phyloP scores from a whole-genome alignment of 2,888 invertebrate genomes.

The Clistopyga incitator region DNA sequence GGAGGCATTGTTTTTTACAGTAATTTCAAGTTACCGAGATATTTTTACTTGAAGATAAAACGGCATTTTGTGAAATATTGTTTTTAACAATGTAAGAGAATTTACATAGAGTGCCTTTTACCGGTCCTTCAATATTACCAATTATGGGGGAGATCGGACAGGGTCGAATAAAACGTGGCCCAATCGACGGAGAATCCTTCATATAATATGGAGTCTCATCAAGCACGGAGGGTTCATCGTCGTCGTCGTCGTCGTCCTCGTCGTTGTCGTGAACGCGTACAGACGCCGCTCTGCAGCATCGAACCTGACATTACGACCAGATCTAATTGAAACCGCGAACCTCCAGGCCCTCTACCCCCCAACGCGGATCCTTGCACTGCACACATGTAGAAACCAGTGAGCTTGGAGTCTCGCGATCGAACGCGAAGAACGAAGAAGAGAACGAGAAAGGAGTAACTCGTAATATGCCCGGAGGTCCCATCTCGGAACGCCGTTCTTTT shows the following conservation, averaged over 20 bases:
- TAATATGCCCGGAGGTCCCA: conserved; percentile 62
- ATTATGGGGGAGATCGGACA: too few relatives aligned
- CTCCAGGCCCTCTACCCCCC: conserved; percentile 67
- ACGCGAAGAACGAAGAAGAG: conserved; percentile 60
- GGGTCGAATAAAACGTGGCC: too few relatives aligned
- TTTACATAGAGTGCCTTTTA: too few relatives aligned
- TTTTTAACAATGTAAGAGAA: too few relatives aligned
- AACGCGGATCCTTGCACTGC: conserved; percentile 48
- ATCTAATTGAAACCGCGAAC: conserved; percentile 79
- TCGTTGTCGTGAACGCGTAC: conserved; percentile 43
- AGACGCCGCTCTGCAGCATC: conserved; percentile 50
- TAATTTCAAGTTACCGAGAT: too few relatives aligned
- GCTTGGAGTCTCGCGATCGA: conserved; percentile 52
- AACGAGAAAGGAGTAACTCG: conserved; percentile 62
- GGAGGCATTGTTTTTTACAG: too few relatives aligned
- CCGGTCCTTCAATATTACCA: too few relatives aligned
- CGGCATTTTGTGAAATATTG: too few relatives aligned
- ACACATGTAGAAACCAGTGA: not conserved
- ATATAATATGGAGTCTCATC: conserved; percentile 72
- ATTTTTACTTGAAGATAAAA: too few relatives aligned
- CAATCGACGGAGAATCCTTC: too few relatives aligned
- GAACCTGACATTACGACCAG: conserved; percentile 76
- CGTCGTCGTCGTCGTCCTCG: conserved; percentile 15
- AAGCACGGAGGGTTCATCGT: conserved; percentile 72
- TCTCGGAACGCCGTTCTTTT: conserved; percentile 38